Percentiles rank a stretch among this genome's conserved stretches.
Evolutionary conservation across 2,113 vertebrate species (phyloP).

Genomic region (Ivindomyrus marchei): DNA sequence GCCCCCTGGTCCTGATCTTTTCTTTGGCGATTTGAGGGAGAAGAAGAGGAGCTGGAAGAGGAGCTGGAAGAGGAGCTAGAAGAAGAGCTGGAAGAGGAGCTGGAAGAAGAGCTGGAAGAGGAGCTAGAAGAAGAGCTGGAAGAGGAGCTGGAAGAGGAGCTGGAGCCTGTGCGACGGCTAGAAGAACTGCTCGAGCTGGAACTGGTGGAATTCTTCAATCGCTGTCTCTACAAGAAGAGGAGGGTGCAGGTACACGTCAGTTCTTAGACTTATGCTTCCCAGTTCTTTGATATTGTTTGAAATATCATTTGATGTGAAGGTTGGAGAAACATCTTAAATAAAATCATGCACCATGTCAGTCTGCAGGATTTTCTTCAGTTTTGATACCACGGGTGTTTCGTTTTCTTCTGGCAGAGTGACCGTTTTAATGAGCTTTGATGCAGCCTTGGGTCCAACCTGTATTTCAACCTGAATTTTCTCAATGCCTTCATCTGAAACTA

Average conservation of each 20-base stretch:
- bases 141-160: conserved; percentile 28
- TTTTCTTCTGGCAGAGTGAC: conserved; percentile 39
- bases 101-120: conserved; percentile 22
- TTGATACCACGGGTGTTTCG: conserved; percentile 48
- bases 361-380: conserved; percentile 60
- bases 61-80: conserved; percentile 33
- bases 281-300: background rate
- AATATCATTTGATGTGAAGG: background rate
- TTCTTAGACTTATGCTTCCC: background rate
- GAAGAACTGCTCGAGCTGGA: conserved; percentile 28
- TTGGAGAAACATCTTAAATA: background rate
- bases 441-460: conserved; percentile 60
- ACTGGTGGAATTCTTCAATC: conserved; percentile 31
- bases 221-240: background rate
- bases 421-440: conserved; percentile 56
- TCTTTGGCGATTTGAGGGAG: background rate
- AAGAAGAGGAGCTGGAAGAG: conserved; percentile 1
- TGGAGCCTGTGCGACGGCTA: conserved; percentile 13
- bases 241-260: background rate
- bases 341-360: conserved; percentile 22
- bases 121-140: background rate
- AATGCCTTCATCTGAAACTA: conserved; percentile 51
- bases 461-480: conserved; percentile 68
- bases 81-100: conserved; percentile 16
- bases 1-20: background rate